Conservation (phyloP, 2,888 invertebrate species). For the Cryptocephalus primarius region DNA sequence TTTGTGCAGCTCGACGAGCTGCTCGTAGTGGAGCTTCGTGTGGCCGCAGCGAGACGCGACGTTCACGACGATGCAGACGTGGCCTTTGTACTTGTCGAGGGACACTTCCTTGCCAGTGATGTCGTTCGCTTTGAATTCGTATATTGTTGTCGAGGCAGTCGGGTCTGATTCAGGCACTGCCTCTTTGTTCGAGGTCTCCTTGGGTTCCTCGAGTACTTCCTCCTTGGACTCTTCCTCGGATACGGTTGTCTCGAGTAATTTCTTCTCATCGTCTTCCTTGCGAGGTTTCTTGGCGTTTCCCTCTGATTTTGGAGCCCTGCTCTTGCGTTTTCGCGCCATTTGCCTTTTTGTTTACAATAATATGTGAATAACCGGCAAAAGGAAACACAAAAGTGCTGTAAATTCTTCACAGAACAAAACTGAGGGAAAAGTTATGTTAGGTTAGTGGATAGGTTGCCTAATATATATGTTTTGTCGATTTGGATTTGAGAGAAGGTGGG, state of each 20-base stretch:
- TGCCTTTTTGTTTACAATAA: no score
- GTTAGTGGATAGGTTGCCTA: no score
- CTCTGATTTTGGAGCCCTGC: no score
- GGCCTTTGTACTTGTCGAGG: conserved; percentile 67
- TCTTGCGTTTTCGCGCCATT: no score
- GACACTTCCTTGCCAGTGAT: conserved; percentile 73
- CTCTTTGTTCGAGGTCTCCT: background rate
- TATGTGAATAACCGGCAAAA: no score
- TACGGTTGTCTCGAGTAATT: conserved; percentile 4
- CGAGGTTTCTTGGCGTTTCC: no score
- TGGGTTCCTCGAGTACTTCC: conserved; percentile 1
- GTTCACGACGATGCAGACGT: conserved; percentile 76
- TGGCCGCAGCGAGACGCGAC: conserved; percentile 82
- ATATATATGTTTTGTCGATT: no score
- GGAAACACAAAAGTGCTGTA: no score
- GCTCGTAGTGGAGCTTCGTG: conserved; percentile 72
- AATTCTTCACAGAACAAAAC: no score
- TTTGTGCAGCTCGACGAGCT: conserved; percentile 59
- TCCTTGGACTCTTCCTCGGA: conserved; percentile 1
- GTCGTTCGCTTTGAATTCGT: conserved; percentile 70
- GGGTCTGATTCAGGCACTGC: background rate
- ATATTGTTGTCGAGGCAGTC: conserved; percentile 61
- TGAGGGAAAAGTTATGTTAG: no score
- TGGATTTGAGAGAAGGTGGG: no score
- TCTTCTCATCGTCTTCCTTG: conserved; percentile 1